Conservation (phyloP, 2,888 invertebrate genomes). For the Operophtera brumata region DNA sequence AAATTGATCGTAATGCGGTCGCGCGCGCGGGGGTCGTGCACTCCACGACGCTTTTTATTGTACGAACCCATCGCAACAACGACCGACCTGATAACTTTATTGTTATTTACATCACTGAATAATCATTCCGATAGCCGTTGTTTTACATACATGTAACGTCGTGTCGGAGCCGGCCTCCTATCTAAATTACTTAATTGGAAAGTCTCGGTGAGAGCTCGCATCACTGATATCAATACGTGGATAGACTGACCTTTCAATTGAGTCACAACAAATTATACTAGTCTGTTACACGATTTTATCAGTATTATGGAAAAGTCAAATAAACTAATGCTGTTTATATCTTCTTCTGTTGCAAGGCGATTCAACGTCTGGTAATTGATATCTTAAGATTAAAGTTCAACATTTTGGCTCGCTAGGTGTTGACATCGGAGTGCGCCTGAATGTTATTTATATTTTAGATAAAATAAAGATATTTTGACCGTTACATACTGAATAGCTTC, state of each 20-base stretch:
- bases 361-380: slow-evolving; percentile 51
- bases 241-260: slow-evolving; percentile 64
- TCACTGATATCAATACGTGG: slow-evolving; percentile 61
- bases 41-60: slow-evolving; percentile 73
- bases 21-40: slow-evolving; percentile 53
- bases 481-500: no score
- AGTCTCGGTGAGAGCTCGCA: slow-evolving; percentile 61
- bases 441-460: slow-evolving; percentile 33
- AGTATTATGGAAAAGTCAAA: slow-evolving; percentile 51
- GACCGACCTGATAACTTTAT: slow-evolving; percentile 76
- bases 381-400: slow-evolving; percentile 44
- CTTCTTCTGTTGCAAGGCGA: slow-evolving; percentile 51
- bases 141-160: slow-evolving; percentile 75
- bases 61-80: slow-evolving; percentile 73
- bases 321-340: slow-evolving; percentile 57
- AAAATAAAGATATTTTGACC: slow-evolving; percentile 12
- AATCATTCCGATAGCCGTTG: slow-evolving; percentile 75
- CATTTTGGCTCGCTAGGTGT: slow-evolving; percentile 45
- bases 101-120: slow-evolving; percentile 78
- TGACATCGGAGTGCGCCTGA: slow-evolving; percentile 40
- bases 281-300: slow-evolving; percentile 61
- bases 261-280: slow-evolving; percentile 50
- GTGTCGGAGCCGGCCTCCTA: slow-evolving; percentile 66
- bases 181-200: slow-evolving; percentile 81
- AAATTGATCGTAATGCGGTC: slow-evolving; percentile 67